Evolutionary conservation across 2,797 vertebrate species (phyloP).

Genomic region (Tapera naevia): DNA sequence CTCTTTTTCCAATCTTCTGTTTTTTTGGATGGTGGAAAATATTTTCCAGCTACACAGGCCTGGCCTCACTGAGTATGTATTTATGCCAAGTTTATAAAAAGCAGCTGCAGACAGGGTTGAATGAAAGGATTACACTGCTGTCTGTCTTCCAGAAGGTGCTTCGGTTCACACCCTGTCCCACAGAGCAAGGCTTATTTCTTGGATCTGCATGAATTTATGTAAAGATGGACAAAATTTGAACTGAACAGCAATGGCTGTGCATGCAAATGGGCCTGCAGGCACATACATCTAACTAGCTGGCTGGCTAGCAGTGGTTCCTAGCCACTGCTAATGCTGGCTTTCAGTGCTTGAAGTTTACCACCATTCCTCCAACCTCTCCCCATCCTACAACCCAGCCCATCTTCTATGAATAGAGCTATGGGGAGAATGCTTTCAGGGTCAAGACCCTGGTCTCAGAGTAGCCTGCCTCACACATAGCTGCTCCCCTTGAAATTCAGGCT

Average conservation of each 20-base stretch:
- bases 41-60: slow-evolving; percentile 84
- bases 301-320: neutral
- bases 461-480: neutral
- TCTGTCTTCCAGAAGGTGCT: slow-evolving; percentile 83
- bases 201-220: slow-evolving; percentile 1
- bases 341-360: neutral
- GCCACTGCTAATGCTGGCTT: neutral
- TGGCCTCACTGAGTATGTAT: slow-evolving; percentile 75
- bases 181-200: slow-evolving; percentile 5
- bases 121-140: slow-evolving; percentile 82
- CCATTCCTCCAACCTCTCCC: neutral
- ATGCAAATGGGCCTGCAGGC: rapidly evolving
- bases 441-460: neutral
- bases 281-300: neutral
- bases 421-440: neutral
- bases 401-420: neutral
- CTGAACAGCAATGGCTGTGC: neutral
- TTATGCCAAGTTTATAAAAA: slow-evolving; percentile 83
- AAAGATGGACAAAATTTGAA: neutral
- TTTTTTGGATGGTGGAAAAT: slow-evolving; percentile 83
- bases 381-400: neutral
- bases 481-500: slow-evolving; percentile 20
- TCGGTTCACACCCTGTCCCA: slow-evolving; percentile 62
- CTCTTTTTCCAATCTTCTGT: slow-evolving; percentile 76
- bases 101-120: slow-evolving; percentile 87